Evolutionary conservation across 1,140 invertebrate species (phyloP).

Genomic region (Drosophila teissieri): DNA sequence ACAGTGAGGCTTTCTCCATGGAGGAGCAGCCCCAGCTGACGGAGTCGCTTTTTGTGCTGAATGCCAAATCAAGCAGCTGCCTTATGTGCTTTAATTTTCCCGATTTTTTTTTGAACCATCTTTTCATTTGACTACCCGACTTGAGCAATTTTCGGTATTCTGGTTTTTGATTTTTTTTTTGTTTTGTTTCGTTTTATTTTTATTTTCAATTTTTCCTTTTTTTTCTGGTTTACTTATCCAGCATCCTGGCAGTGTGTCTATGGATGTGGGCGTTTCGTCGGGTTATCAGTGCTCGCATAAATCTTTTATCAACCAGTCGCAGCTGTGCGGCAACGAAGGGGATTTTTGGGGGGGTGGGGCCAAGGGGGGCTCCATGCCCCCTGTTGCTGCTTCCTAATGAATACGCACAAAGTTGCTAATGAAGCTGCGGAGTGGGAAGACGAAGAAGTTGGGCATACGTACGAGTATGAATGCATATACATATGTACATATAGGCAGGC

Average conservation of each 20-base stretch:
- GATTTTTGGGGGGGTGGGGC: background rate
- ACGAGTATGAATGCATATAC: slow-evolving; percentile 48
- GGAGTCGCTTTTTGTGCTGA: slow-evolving; percentile 62
- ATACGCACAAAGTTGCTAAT: slow-evolving; percentile 82
- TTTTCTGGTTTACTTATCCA: slow-evolving; percentile 58
- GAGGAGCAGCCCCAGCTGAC: slow-evolving; percentile 58
- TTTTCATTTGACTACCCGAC: slow-evolving; percentile 27
- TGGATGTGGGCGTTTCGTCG: slow-evolving; percentile 69
- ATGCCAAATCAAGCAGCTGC: slow-evolving; percentile 81
- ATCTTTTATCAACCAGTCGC: slow-evolving; percentile 78
- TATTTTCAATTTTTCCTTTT: slow-evolving; percentile 25
- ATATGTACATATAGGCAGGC: background rate
- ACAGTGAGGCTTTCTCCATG: slow-evolving; percentile 25
- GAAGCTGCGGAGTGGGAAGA: slow-evolving; percentile 48
- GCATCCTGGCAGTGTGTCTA: slow-evolving; percentile 25
- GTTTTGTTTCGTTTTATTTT: slow-evolving; percentile 11
- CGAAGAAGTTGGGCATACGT: slow-evolving; percentile 20
- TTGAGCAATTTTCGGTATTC: slow-evolving; percentile 48
- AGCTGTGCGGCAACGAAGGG: slow-evolving; percentile 48
- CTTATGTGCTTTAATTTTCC: slow-evolving; percentile 48
- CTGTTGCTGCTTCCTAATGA: slow-evolving; percentile 68
- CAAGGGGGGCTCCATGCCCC: background rate
- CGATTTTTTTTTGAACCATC: background rate
- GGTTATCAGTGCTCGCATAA: slow-evolving; percentile 79
- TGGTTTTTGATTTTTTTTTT: slow-evolving; percentile 37